These are phyloP conservation scores for Drosophila sproati DNA, from an alignment of 1,140 invertebrate species.

Conservation along the genomic window DNA sequence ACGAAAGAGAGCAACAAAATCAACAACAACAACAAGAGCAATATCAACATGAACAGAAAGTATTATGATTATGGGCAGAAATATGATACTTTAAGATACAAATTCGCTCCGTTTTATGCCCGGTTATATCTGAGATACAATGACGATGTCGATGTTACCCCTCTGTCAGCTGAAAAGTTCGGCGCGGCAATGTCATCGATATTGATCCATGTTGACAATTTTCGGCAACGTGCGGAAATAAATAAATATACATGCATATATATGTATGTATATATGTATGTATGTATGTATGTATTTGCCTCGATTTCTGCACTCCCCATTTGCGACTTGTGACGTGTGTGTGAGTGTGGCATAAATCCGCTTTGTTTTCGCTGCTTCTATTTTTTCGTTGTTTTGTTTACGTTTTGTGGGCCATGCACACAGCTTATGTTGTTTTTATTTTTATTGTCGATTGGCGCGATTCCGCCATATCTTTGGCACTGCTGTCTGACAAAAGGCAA, in stretches of 20 bases:
- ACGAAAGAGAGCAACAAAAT: constrained; percentile 9
- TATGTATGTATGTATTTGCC: constrained; percentile 14
- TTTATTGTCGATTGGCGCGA: constrained; percentile 65
- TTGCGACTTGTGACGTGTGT: constrained; percentile 34
- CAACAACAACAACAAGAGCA: constrained; percentile 2
- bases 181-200: not conserved
- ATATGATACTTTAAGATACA: constrained; percentile 75
- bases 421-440: constrained; percentile 74
- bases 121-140: constrained; percentile 24
- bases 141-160: constrained; percentile 30
- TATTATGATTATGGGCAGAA: constrained; percentile 67
- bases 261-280: too few species aligned
- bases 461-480: constrained; percentile 60
- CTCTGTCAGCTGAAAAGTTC: constrained; percentile 8
- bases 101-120: constrained; percentile 62
- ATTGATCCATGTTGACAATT: constrained; percentile 75
- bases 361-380: constrained; percentile 27
- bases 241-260: constrained; percentile 50
- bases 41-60: not conserved
- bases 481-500: constrained; percentile 63
- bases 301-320: constrained; percentile 46
- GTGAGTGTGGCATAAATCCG: constrained; percentile 57
- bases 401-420: constrained; percentile 15
- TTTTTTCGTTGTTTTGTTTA: constrained; percentile 28
- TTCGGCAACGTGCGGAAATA: constrained; percentile 60